Base-by-base conservation (phyloP, 1,140 invertebrate species). In the Apis laboriosa region DNA sequence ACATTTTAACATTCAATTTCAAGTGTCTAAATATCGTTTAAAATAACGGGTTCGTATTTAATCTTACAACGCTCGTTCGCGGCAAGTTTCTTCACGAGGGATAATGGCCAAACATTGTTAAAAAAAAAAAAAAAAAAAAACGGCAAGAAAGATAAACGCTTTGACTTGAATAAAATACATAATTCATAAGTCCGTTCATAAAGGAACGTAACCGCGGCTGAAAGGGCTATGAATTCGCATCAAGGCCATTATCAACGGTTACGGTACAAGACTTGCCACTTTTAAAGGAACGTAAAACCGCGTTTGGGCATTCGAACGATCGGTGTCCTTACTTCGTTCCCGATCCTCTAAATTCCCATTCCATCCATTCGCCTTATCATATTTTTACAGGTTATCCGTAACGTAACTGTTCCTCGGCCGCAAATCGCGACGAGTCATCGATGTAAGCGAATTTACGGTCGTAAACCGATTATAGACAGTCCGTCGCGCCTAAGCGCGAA, bases 391-490 rank as follows among this genome's bases (percentile, higher is more conserved):
- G 78, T 80, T 80, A 80, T 56, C 60, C 60, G 51, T 12, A 34
- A 17, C 49, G 19, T 49, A 64, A 80, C 64, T 75, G 74, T 17
- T 66, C 49, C 11, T 9, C 34, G 12, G 9, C 9, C n/a, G 21
- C 53, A 55, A 66, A 4, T 53, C 56, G 55, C 13, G 68, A 21
- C n/a, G 56, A 80, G 61, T 68, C 82, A 80, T 63, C 56, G 58
- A 74, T 58, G 63, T 55, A 81, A 81, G 58, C 56, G 56, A 73
- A 24, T 84, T 43, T 70, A 78, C 53, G 74, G 34, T 56, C 24
- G 34, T 77, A 67, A 83, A 77, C 28, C 74, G 75, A 83, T 82
- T 64, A 78, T 43, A 56, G 53, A 73, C 53, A 58, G 61, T 64
- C 28, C 17, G 51, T 8, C 61, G 68, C 68, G 64, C 7, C 53